A percentile compares a stretch with the other conserved stretches of the same genome.
These are phyloP conservation scores for Cryptus armator DNA, from an alignment of 2,888 invertebrate genomes.

Conservation along the genomic window DNA sequence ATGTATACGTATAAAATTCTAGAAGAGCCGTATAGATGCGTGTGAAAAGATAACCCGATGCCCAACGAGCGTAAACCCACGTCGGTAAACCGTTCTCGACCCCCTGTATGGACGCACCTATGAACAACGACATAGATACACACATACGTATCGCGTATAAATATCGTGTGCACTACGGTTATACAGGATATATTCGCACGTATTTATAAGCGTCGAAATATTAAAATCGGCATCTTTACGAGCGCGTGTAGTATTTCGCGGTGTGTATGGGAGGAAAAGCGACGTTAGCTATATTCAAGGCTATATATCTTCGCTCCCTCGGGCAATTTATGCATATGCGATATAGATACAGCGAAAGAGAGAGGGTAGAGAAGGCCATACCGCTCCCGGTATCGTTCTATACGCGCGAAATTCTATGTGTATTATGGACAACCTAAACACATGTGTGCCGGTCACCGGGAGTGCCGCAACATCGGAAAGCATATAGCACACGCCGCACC, in stretches of 20 bases:
- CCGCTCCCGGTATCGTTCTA: neutral
- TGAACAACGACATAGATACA: neutral
- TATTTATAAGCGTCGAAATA: constrained; percentile 66
- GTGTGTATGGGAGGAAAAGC: constrained; percentile 41
- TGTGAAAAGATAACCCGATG: constrained; percentile 54
- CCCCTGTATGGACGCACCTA: neutral
- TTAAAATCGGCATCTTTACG: constrained; percentile 68
- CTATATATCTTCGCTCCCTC: constrained; percentile 64
- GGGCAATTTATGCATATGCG: constrained; percentile 67
- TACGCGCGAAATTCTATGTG: constrained; percentile 16
- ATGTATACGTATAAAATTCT: constrained; percentile 22
- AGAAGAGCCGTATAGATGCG: constrained; percentile 50
- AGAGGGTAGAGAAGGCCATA: constrained; percentile 15
- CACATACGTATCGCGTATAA: constrained; percentile 37
- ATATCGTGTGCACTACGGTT: constrained; percentile 26
- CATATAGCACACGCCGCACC: constrained; percentile 7
- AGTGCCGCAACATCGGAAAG: constrained; percentile 43
- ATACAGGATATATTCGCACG: constrained; percentile 51
- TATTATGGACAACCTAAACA: constrained; percentile 38
- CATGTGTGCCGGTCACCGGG: constrained; percentile 29
- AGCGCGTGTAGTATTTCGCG: constrained; percentile 41
- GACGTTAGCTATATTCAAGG: constrained; percentile 51
- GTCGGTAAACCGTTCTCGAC: constrained; percentile 37
- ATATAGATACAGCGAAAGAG: constrained; percentile 55
- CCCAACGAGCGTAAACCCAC: constrained; percentile 58